Evolutionary conservation across 2,113 vertebrate species (phyloP).

Genomic region (Lampris incognitus): DNA sequence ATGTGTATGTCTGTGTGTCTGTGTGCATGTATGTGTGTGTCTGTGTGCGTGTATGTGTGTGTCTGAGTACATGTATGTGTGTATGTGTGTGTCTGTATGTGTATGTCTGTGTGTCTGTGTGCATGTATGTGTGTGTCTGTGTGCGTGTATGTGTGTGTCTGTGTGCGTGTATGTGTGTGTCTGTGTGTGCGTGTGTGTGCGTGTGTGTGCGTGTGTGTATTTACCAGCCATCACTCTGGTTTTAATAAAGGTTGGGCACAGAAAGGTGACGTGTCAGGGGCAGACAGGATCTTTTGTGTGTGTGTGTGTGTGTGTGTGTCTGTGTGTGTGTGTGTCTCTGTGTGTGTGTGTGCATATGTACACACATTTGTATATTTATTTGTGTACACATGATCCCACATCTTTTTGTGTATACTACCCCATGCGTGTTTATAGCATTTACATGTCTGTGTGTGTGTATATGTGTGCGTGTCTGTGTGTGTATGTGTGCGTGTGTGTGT

Average conservation of each 20-base stretch:
- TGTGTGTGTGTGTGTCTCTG: neutral
- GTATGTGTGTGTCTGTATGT: too few relatives aligned
- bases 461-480: too few relatives aligned
- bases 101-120: too few relatives aligned
- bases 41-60: too few relatives aligned
- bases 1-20: too few relatives aligned
- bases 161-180: too few relatives aligned
- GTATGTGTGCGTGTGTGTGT: conserved; percentile 36
- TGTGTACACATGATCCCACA: neutral
- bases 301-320: conserved; percentile 31
- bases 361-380: neutral
- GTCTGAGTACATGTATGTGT: too few relatives aligned
- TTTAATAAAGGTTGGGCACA: conserved; percentile 73
- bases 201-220: conserved; percentile 50
- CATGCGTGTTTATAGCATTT: neutral
- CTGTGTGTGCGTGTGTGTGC: conserved; percentile 2
- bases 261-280: conserved; percentile 61
- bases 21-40: too few relatives aligned
- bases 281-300: conserved; percentile 11
- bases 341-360: conserved; percentile 2
- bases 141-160: too few relatives aligned
- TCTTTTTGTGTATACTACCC: neutral
- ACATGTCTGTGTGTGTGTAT: conserved; percentile 5
- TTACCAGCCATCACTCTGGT: conserved; percentile 64
- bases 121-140: too few relatives aligned